Evolutionary conservation across 1,140 invertebrate genomes (phyloP).

Genomic region (Octopus sinensis): DNA sequence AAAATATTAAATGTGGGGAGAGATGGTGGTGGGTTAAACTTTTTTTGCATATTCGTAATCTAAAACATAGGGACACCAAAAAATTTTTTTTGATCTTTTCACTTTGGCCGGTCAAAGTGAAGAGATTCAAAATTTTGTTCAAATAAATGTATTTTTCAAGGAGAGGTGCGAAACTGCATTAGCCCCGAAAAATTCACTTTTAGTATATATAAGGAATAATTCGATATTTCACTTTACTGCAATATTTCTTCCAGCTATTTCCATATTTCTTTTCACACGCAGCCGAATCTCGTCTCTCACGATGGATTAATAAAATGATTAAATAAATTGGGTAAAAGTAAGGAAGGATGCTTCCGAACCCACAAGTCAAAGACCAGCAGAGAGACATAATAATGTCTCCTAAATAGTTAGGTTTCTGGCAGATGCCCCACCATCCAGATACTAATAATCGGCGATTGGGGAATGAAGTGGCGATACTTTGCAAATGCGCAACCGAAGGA

Average conservation of each 20-base stretch:
- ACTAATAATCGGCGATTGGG: conserved; percentile 76
- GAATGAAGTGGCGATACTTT: conserved; percentile 75
- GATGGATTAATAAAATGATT: conserved; percentile 66
- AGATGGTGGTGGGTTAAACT: no score
- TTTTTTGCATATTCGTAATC: no score
- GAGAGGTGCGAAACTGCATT: no score
- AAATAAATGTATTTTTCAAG: no score
- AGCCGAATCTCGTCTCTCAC: conserved; percentile 67
- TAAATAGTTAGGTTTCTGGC: conserved; percentile 86
- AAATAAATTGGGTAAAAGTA: conserved; percentile 63
- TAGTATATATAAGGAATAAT: conserved; percentile 59
- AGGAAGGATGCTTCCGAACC: conserved; percentile 62
- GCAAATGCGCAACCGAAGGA: conserved; percentile 65
- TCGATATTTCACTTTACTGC: conserved; percentile 70
- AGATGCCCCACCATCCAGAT: conserved; percentile 72
- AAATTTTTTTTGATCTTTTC: no score
- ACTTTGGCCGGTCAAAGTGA: no score
- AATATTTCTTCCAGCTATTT: conserved; percentile 77
- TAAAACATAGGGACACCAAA: no score
- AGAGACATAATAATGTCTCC: conserved; percentile 77
- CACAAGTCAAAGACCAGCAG: conserved; percentile 61
- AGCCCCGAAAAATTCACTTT: neutral
- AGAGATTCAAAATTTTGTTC: no score
- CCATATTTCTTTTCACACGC: conserved; percentile 74
- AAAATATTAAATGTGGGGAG: no score